Base-by-base conservation (phyloP, 2,888 invertebrate species). In the Agrochola circellaris region DNA sequence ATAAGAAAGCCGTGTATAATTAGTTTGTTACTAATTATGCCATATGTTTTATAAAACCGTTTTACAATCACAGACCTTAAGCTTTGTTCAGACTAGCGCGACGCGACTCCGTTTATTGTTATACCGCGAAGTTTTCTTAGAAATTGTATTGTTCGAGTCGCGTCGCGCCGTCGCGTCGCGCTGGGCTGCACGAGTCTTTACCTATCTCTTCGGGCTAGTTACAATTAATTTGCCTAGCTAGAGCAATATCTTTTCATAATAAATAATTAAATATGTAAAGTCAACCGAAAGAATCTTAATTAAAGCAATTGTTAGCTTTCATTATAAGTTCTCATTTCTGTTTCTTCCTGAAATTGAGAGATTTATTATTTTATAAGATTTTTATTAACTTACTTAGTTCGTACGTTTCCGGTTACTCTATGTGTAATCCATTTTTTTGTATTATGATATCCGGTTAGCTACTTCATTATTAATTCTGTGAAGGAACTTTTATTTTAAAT, bases 21-120 rank as follows among this genome's bases (percentile, higher is more conserved):
- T 38, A 38, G 38, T 38, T 38, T 38, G 38, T 38, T 38, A 38
- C 7, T 38, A 38, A 38, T 38, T 38, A 51, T 42, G n/a, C 11
- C 20, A 11, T 23, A 75, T 64, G 13, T 26, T 48, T 23, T 56
- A 34, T 26, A 64, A 56, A 64, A 26, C 23, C 4, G 26, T 56
- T 26, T 13, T 5, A 48, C 26, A 75, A 75, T 26, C 26, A 74
- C 54, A 71, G 20, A 60, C 17, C 17, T 23, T 38, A n/a, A n/a
- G n/a, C n/a, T n/a, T n/a, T n/a, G n/a, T n/a, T n/a, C n/a, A n/a
- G n/a, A n/a, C n/a, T n/a, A n/a, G n/a, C n/a, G n/a, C n/a, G n/a
- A n/a, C n/a, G n/a, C n/a, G n/a, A n/a, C n/a, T n/a, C n/a, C n/a
- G n/a, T n/a, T n/a, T n/a, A n/a, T n/a, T n/a, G n/a, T n/a, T n/a